A percentile compares a stretch with the other conserved stretches of the same genome.
Evolutionary conservation across 37 sponge, comb jelly and placozoan genomes (phyloP).

Genomic region (Mnemiopsis leidyi): DNA sequence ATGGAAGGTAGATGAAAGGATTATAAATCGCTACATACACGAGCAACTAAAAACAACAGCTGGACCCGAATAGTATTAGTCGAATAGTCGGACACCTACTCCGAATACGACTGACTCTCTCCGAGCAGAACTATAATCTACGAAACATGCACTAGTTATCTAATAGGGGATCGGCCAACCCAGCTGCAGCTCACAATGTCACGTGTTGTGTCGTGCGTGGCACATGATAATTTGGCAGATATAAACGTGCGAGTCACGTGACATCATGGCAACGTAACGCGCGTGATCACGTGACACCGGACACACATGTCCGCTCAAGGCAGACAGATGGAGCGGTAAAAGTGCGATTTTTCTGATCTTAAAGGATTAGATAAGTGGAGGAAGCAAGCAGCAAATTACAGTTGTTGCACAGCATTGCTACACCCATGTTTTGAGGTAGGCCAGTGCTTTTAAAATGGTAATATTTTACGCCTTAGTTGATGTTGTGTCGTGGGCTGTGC

Average conservation of each 20-base stretch:
- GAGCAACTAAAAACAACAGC: no score
- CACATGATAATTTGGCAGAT: background rate
- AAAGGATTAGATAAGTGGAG: background rate
- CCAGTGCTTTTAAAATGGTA: no score
- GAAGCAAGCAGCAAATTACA: background rate
- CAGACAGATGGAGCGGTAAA: background rate
- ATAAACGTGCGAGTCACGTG: conserved; percentile 17
- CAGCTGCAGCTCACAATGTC: background rate
- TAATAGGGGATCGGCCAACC: conserved; percentile 52
- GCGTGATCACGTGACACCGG: background rate
- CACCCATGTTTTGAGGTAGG: background rate
- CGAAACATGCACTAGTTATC: conserved; percentile 61
- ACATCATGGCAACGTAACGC: conserved; percentile 22
- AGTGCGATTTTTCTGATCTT: background rate
- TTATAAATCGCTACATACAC: no score
- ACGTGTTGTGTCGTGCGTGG: background rate
- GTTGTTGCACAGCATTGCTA: background rate
- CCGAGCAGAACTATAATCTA: background rate
- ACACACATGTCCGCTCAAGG: background rate
- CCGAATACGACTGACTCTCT: background rate
- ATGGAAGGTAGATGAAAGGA: no score
- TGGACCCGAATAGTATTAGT: no score
- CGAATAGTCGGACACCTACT: background rate
- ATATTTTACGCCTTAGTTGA: no score
- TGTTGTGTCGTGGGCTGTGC: no score